Conservation (phyloP, 2,888 invertebrate genomes). For the Epinotia nisella region DNA sequence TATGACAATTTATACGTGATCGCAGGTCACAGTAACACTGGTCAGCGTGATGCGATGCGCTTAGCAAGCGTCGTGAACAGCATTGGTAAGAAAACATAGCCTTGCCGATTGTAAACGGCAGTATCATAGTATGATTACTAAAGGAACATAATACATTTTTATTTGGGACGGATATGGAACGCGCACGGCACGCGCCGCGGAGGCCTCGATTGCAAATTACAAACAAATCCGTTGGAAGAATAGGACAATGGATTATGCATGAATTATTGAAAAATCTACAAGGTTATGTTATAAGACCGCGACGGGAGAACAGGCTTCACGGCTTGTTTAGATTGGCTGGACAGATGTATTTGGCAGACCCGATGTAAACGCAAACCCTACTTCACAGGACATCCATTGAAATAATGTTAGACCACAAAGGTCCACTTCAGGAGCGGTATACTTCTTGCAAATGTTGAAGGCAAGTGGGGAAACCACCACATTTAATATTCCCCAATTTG, state of each 20-base stretch:
- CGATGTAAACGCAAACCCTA: too few relatives aligned
- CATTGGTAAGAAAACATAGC: constrained; percentile 14
- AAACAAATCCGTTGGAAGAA: constrained; percentile 37
- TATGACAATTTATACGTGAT: too few relatives aligned
- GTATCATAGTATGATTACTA: not conserved
- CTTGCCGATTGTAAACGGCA: not conserved
- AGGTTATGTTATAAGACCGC: constrained; percentile 17
- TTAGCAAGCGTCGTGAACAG: not conserved
- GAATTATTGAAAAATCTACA: constrained; percentile 32
- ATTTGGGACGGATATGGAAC: not conserved
- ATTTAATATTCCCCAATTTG: too few relatives aligned
- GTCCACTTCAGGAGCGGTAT: too few relatives aligned
- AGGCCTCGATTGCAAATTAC: constrained; percentile 42
- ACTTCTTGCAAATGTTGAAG: too few relatives aligned
- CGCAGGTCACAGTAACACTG: not conserved
- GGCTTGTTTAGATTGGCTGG: not conserved
- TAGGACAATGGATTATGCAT: constrained; percentile 38
- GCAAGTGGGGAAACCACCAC: too few relatives aligned
- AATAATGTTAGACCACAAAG: too few relatives aligned
- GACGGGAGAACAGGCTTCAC: constrained; percentile 21
- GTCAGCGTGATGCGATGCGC: not conserved
- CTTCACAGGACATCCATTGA: too few relatives aligned
- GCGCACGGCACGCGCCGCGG: constrained; percentile 27
- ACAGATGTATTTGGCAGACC: too few relatives aligned
- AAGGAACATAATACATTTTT: not conserved